Percentiles rank a stretch among this genome's conserved stretches.
Conservation (phyloP, 2,888 invertebrate genomes). For the Formica aserva region DNA sequence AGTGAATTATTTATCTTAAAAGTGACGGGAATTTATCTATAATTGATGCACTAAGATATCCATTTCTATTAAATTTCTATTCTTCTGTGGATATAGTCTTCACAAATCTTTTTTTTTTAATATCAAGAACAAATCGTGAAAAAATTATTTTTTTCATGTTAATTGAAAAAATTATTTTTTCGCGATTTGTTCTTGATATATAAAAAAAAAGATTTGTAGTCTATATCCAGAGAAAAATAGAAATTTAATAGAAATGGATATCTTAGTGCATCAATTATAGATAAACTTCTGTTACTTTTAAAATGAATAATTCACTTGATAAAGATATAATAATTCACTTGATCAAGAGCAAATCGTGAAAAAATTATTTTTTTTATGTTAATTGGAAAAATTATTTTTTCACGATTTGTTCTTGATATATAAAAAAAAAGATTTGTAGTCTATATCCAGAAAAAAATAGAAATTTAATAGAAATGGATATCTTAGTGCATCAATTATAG, state of each 20-base stretch:
- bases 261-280: not conserved
- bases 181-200: too few relatives aligned
- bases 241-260: not conserved
- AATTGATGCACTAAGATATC: too few relatives aligned
- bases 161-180: not conserved
- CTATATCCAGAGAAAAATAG: not conserved
- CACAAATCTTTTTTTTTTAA: too few relatives aligned
- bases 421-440: not conserved
- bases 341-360: too few relatives aligned
- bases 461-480: not conserved
- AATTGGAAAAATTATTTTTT: not conserved
- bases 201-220: not conserved
- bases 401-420: too few relatives aligned
- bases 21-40: too few relatives aligned
- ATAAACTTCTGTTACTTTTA: not conserved
- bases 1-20: too few relatives aligned
- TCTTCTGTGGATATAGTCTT: too few relatives aligned
- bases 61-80: too few relatives aligned
- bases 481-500: not conserved
- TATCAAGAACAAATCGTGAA: too few relatives aligned
- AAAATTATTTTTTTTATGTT: too few relatives aligned
- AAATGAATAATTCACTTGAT: not conserved
- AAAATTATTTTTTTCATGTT: too few relatives aligned
- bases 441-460: not conserved
- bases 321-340: not conserved